Conservation (phyloP, 2,888 invertebrate species). For the Acleris literana region DNA sequence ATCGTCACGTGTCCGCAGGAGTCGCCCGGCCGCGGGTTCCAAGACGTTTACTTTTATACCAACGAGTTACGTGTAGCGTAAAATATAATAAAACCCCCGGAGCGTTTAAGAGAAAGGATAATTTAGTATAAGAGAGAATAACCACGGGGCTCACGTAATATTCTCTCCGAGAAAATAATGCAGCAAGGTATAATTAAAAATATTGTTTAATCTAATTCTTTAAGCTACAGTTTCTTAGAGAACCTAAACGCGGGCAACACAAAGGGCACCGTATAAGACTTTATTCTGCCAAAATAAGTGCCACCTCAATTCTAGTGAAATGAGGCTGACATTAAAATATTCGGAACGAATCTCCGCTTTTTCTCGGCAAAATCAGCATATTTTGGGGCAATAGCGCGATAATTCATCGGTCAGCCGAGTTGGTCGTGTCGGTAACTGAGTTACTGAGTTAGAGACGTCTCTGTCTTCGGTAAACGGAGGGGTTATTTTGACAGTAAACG, state of each 20-base stretch:
- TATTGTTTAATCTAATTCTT: conserved; percentile 1
- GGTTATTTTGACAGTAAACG: conserved; percentile 8
- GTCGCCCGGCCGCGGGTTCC: not conserved
- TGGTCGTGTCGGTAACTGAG: conserved; percentile 8
- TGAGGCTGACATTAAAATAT: conserved; percentile 37
- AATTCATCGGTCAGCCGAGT: conserved; percentile 30
- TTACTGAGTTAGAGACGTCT: conserved; percentile 7
- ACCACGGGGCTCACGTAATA: conserved; percentile 1
- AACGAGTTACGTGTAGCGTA: conserved; percentile 1
- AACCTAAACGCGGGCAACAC: conserved; percentile 5
- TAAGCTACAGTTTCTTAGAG: not conserved
- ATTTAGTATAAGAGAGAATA: conserved; percentile 14
- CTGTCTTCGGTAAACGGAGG: conserved; percentile 5
- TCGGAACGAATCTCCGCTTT: conserved; percentile 23
- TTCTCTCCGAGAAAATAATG: conserved; percentile 1
- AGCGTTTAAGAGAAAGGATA: conserved; percentile 4
- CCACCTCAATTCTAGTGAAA: conserved; percentile 35
- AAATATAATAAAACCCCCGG: conserved; percentile 9
- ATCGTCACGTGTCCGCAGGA: conserved; percentile 11
- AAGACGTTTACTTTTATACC: not conserved
- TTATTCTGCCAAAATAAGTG: conserved; percentile 31
- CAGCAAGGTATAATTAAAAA: conserved; percentile 15
- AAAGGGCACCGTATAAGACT: conserved; percentile 24
- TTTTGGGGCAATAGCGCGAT: conserved; percentile 34
- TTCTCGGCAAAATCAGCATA: conserved; percentile 35